A percentile compares a stretch with the other conserved stretches of the same genome.
Evolutionary conservation across 2,113 vertebrate genomes (phyloP).

Genomic region (Anser cygnoides): DNA sequence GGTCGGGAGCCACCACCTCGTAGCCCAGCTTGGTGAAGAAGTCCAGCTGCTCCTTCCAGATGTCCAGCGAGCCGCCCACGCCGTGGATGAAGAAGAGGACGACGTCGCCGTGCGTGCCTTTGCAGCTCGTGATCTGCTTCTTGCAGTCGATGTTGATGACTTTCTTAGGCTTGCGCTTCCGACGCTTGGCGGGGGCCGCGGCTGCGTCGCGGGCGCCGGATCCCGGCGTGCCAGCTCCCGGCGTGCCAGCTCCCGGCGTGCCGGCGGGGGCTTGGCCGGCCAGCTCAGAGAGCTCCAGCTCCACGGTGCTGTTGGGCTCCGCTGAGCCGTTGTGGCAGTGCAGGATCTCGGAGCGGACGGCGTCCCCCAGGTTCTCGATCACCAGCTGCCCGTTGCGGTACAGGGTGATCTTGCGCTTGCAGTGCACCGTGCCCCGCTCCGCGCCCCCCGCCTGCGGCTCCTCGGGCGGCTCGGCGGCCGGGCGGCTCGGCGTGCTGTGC

Average conservation of each 20-base stretch:
- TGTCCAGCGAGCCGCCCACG: constrained; percentile 92
- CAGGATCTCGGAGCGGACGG: constrained; percentile 77
- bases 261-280: not conserved
- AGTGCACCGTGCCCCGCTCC: constrained; percentile 77
- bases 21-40: constrained; percentile 92
- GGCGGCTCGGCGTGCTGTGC: constrained; percentile 76
- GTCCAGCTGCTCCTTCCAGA: constrained; percentile 95
- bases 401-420: constrained; percentile 89
- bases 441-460: constrained; percentile 10
- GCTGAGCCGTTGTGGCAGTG: constrained; percentile 77
- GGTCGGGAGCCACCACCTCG: constrained; percentile 91
- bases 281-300: constrained; percentile 79
- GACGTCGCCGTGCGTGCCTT: constrained; percentile 87
- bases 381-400: constrained; percentile 91
- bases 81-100: constrained; percentile 96
- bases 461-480: not conserved
- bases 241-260: not conserved
- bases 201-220: not conserved
- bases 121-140: constrained; percentile 88
- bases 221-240: not conserved
- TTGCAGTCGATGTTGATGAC: constrained; percentile 89
- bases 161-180: constrained; percentile 85
- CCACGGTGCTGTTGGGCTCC: constrained; percentile 76
- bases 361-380: constrained; percentile 89
- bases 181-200: constrained; percentile 30